These are phyloP conservation scores for Cottus gobio DNA, from an alignment of 2,113 vertebrate genomes.

Conservation along the genomic window DNA sequence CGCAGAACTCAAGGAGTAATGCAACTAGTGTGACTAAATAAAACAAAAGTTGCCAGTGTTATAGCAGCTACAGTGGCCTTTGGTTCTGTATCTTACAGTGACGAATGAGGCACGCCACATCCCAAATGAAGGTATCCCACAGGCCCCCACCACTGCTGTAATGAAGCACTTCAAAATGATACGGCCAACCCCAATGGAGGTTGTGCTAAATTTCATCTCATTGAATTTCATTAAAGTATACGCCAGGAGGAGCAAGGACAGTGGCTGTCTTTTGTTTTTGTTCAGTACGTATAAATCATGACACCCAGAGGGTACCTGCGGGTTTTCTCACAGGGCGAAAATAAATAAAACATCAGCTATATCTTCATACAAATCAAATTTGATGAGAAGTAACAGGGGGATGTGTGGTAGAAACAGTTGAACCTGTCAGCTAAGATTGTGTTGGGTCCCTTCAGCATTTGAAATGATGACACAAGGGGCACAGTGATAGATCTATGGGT, in stretches of 20 bases:
- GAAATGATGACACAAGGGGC: conserved; percentile 29
- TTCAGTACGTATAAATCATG: conserved; percentile 79
- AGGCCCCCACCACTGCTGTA: conserved; percentile 75
- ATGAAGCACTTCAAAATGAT: conserved; percentile 84
- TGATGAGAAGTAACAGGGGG: conserved; percentile 72
- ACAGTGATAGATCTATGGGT: conserved; percentile 24
- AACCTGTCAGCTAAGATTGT: conserved; percentile 60
- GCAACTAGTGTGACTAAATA: conserved; percentile 16
- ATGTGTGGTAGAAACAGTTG: conserved; percentile 49
- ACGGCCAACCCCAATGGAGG: conserved; percentile 77
- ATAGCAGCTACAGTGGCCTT: conserved; percentile 47
- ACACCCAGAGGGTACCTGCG: conserved; percentile 78
- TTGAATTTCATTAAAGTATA: conserved; percentile 84
- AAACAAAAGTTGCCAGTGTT: conserved; percentile 33
- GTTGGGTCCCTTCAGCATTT: conserved; percentile 38
- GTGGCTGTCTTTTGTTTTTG: conserved; percentile 58
- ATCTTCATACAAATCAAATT: conserved; percentile 76
- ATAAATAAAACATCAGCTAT: conserved; percentile 81
- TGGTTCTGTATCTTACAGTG: conserved; percentile 62
- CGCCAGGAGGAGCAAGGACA: conserved; percentile 82
- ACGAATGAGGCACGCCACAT: conserved; percentile 72
- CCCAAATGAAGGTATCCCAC: conserved; percentile 71
- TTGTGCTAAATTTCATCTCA: conserved; percentile 82
- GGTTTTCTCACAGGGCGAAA: conserved; percentile 73
- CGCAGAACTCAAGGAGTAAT: background rate